Percentiles rank a stretch among this genome's conserved stretches.
These are phyloP conservation scores for Arrhopalites spinosus DNA, from an alignment of 2,888 invertebrate species.

Conservation along the genomic window DNA sequence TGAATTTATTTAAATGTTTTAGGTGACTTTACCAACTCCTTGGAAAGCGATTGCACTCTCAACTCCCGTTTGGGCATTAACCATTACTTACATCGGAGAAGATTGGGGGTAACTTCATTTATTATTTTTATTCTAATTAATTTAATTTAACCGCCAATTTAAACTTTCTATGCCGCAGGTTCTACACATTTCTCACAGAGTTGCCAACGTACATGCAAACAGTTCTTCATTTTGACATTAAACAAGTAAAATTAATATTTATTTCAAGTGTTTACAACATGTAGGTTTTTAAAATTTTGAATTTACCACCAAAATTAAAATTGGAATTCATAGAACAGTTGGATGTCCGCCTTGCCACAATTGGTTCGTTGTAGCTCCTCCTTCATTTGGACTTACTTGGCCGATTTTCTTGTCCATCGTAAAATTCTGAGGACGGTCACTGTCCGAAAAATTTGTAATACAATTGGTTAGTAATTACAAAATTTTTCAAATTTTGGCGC, in stretches of 20 bases:
- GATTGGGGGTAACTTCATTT: too few species aligned
- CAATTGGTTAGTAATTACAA: too few species aligned
- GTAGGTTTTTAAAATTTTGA: slow-evolving; percentile 4
- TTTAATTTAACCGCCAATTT: too few species aligned
- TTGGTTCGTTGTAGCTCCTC: slow-evolving; percentile 82
- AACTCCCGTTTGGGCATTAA: not conserved
- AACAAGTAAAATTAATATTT: slow-evolving; percentile 65
- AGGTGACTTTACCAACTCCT: not conserved
- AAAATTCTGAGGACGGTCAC: slow-evolving; percentile 58
- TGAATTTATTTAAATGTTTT: not conserved
- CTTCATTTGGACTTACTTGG: slow-evolving; percentile 78
- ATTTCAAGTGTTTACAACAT: not conserved
- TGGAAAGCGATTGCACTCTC: not conserved
- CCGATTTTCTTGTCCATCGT: slow-evolving; percentile 82
- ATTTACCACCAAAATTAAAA: not conserved
- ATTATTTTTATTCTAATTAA: too few species aligned
- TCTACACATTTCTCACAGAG: slow-evolving; percentile 82
- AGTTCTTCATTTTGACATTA: slow-evolving; percentile 79
- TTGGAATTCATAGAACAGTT: slow-evolving; percentile 79
- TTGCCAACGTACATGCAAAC: slow-evolving; percentile 82
- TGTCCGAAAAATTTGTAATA: slow-evolving; percentile 49
- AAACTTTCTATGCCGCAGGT: slow-evolving; percentile 67
- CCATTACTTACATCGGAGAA: too few species aligned
- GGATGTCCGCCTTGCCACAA: slow-evolving; percentile 82
- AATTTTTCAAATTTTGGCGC: too few species aligned